Percentiles rank a stretch among this genome's conserved stretches.
These are phyloP conservation scores for Sturmia bella DNA, from an alignment of 2,888 invertebrate species.

Conservation along the genomic window DNA sequence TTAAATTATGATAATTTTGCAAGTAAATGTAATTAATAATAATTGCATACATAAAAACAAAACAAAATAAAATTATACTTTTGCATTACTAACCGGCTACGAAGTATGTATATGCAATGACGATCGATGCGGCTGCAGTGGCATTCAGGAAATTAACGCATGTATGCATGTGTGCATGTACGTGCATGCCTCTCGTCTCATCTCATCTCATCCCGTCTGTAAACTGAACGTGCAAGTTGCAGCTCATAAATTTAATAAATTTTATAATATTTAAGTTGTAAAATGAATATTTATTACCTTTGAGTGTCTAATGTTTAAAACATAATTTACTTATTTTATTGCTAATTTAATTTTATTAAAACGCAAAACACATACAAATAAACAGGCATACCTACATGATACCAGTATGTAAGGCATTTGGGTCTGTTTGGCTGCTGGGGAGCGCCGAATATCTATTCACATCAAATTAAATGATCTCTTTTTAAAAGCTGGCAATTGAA, in stretches of 20 bases:
- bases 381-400: not conserved
- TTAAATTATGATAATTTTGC: slow-evolving; percentile 69
- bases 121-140: not conserved
- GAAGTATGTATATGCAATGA: no score
- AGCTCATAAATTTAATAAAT: slow-evolving; percentile 13
- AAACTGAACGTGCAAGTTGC: no score
- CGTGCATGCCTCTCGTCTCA: not conserved
- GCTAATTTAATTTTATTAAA: slow-evolving; percentile 18
- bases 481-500: no score
- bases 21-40: slow-evolving; percentile 68
- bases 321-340: slow-evolving; percentile 13
- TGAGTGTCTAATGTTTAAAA: not conserved
- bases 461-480: no score
- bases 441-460: no score
- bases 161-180: not conserved
- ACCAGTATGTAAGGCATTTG: no score
- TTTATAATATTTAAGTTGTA: slow-evolving; percentile 17
- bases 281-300: slow-evolving; percentile 26
- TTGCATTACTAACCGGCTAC: not conserved
- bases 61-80: slow-evolving; percentile 32
- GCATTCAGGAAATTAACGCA: slow-evolving; percentile 40
- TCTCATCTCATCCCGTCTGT: no score
- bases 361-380: not conserved
- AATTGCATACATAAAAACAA: slow-evolving; percentile 61
- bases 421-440: no score